Evolutionary conservation across 2,113 vertebrate species (phyloP).

Genomic region (Scomber japonicus): DNA sequence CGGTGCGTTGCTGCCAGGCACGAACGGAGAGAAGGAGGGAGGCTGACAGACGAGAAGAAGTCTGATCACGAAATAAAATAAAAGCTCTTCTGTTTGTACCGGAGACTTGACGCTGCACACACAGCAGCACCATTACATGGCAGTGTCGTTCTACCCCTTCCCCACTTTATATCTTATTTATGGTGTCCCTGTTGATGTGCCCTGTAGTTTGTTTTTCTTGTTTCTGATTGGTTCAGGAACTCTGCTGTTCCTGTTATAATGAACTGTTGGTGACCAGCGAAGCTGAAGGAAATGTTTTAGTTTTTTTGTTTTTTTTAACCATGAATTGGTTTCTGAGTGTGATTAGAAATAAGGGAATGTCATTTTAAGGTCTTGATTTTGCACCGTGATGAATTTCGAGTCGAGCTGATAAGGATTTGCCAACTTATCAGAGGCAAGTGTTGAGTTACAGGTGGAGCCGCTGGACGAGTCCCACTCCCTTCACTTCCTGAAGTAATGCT

Average conservation of each 20-base stretch:
- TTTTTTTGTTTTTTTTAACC: constrained; percentile 11
- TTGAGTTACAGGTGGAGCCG: constrained; percentile 23
- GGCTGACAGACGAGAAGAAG: constrained; percentile 79
- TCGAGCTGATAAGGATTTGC: constrained; percentile 41
- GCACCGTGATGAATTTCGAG: constrained; percentile 55
- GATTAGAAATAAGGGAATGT: constrained; percentile 72
- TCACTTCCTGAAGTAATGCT: constrained; percentile 21
- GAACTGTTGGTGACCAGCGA: constrained; percentile 43
- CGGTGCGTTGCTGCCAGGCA: constrained; percentile 89
- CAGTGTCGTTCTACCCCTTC: constrained; percentile 54
- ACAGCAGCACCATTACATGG: constrained; percentile 67
- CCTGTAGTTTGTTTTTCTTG: constrained; percentile 33
- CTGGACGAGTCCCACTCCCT: constrained; percentile 34
- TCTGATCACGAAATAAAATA: constrained; percentile 68
- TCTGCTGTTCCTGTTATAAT: constrained; percentile 26
- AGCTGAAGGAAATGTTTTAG: constrained; percentile 34
- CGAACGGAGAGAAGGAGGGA: constrained; percentile 64
- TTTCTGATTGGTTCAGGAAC: constrained; percentile 43
- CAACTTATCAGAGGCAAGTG: constrained; percentile 53
- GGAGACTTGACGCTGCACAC: constrained; percentile 71
- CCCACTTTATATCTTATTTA: constrained; percentile 72
- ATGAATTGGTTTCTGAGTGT: constrained; percentile 17
- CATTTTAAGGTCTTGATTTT: constrained; percentile 69
- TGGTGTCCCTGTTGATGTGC: constrained; percentile 77
- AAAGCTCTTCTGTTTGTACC: constrained; percentile 85